Evolutionary conservation across 2,888 invertebrate genomes (phyloP), one percentile per base, ranked within the genome.

Genomic region (Epicampocera succincta): DNA sequence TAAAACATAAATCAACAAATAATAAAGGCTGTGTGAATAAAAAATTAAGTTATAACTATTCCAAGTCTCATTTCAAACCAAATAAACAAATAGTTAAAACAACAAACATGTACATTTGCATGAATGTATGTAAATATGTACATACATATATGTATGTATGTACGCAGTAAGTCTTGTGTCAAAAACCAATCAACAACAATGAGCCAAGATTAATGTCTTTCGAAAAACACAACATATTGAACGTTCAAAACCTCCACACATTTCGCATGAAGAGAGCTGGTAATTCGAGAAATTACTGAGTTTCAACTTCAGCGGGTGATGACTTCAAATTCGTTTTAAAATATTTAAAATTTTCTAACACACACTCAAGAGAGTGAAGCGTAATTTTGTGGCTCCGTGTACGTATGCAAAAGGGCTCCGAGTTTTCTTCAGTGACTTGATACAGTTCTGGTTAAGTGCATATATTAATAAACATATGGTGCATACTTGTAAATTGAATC

Each of bases 111-210:
- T 71, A 40, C 58, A 21, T 33, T 33, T 33, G 33, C 8, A 25
- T 5, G 5, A 2, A 25, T 25, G 5, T 5, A 3, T 5, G 25
- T 25, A 17, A 38, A 38, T n/a, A n/a, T n/a, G n/a, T 33, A 33
- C 8, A 25, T 5, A 25, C 25, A 25, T 25, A 25, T 5, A 3
- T 5, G 25, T 25, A 17, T 58, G 38, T n/a, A n/a, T n/a, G n/a
- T n/a, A n/a, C n/a, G n/a, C n/a, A 38, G 19, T 58, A 66, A 78
- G 65, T 74, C 68, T 76, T 52, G 69, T 78, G 81, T 77, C 81
- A 74, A 74, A 82, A 82, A 74, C 65, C 77, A 82, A 82, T 82
- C 81, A 82, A 78, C 82, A 82, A 78, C 78, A 78, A 78, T 61
- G 66, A 78, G 76, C 68, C 50, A 78, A 82, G 82, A 82, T 82